Conservation (phyloP, 2,113 vertebrate species). For the Rousettus leschenaultii region DNA sequence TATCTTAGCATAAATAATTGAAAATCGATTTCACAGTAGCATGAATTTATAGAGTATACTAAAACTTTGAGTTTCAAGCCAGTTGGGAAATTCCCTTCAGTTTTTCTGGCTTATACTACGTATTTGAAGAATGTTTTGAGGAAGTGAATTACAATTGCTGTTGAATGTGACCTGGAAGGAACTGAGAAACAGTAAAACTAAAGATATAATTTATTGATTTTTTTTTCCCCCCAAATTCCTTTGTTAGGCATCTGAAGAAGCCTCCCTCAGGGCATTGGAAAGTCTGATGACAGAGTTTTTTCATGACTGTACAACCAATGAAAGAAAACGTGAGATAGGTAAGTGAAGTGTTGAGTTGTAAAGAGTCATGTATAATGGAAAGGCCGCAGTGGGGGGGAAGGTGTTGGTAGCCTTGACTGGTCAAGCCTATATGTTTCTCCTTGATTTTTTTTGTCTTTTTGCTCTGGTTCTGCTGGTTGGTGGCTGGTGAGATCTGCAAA, state of each 20-base stretch:
- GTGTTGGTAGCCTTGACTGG: not conserved
- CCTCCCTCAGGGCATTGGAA: conserved; percentile 93
- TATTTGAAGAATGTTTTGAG: conserved; percentile 50
- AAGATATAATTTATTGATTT: conserved; percentile 38
- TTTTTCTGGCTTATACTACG: conserved; percentile 35
- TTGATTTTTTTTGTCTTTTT: not conserved
- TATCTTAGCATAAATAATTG: conserved; percentile 40
- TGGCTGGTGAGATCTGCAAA: not conserved
- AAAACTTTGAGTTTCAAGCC: not conserved
- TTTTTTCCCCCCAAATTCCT: not conserved
- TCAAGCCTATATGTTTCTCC: not conserved
- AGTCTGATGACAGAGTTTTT: conserved; percentile 99
- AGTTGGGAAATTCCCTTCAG: conserved; percentile 41
- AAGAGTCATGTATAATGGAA: not conserved
- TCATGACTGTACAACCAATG: conserved; percentile 96
- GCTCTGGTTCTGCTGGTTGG: not conserved
- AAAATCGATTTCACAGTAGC: not conserved
- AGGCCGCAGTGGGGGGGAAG: not conserved
- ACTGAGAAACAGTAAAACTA: not conserved
- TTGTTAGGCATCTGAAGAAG: conserved; percentile 93
- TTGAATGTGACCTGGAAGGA: not conserved
- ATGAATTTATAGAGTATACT: not conserved
- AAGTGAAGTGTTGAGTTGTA: conserved; percentile 65
- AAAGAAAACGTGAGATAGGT: conserved; percentile 98
- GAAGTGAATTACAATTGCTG: not conserved